phyloP scores from a whole-genome alignment of 30 jellyfish, hydroid and myxozoan genomes.

The Chrysaora quinquecirrha region DNA sequence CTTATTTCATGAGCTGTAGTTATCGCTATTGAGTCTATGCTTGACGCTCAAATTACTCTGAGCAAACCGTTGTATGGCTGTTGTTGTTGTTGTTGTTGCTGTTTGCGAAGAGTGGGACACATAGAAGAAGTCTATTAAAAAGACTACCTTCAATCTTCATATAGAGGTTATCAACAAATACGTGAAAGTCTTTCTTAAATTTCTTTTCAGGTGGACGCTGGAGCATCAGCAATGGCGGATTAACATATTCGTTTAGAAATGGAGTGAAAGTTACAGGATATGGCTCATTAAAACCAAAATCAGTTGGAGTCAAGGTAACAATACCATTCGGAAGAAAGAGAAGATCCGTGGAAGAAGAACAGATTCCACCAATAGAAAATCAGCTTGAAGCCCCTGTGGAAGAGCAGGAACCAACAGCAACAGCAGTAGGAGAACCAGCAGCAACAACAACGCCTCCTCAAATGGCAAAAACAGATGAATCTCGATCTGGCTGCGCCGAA shows the following conservation, averaged over 20 bases:
- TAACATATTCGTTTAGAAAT: conserved; percentile 40
- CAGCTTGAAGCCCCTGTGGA: background rate
- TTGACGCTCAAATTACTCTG: no score
- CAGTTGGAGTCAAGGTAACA: conserved; percentile 21
- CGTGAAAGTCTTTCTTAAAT: no score
- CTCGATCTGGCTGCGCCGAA: conserved; percentile 21
- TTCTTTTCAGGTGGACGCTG: conserved; percentile 28
- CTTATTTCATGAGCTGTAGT: no score
- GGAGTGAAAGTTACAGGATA: conserved; percentile 49
- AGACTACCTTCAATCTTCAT: no score
- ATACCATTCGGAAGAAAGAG: conserved; percentile 61
- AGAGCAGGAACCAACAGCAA: background rate
- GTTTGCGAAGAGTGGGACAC: no score
- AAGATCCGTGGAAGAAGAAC: conserved; percentile 33
- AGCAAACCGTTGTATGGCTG: no score
- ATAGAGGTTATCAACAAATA: no score
- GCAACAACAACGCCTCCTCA: background rate
- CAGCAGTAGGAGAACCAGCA: background rate
- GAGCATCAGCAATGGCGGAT: conserved; percentile 59
- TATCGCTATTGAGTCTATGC: no score
- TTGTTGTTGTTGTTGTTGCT: no score
- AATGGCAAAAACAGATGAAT: conserved; percentile 14
- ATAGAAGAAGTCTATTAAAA: no score
- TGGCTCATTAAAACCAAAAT: conserved; percentile 43
- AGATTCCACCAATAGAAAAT: background rate